Evolutionary conservation across 2,888 invertebrate species (phyloP).

Genomic region (Aphidoletes aphidimyza): DNA sequence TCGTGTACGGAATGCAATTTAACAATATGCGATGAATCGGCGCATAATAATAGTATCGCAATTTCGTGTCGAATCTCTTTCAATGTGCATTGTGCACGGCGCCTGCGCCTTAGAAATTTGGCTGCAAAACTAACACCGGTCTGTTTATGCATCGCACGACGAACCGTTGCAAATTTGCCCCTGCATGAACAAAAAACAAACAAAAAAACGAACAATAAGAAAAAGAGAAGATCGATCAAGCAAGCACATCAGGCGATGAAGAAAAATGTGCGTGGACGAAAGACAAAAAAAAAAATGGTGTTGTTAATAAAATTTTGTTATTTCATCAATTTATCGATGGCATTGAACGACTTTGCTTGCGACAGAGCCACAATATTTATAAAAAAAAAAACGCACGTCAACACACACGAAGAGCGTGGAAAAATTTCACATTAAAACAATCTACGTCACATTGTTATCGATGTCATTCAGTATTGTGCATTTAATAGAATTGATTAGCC

Average conservation of each 20-base stretch:
- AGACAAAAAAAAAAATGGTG: too few species aligned
- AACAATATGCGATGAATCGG: slow-evolving; percentile 85
- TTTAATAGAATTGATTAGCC: slow-evolving; percentile 17
- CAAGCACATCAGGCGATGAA: background rate
- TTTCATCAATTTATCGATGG: slow-evolving; percentile 51
- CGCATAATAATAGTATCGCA: slow-evolving; percentile 88
- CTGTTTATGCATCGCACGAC: slow-evolving; percentile 86
- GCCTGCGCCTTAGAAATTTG: slow-evolving; percentile 91
- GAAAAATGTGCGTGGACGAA: background rate
- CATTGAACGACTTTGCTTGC: slow-evolving; percentile 28
- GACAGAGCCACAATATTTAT: background rate
- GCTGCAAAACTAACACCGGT: slow-evolving; percentile 94
- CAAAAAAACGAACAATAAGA: background rate
- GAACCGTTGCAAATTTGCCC: slow-evolving; percentile 96
- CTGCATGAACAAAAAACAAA: slow-evolving; percentile 68
- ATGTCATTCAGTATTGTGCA: background rate
- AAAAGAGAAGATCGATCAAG: background rate
- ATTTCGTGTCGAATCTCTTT: slow-evolving; percentile 94
- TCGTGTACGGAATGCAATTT: slow-evolving; percentile 90
- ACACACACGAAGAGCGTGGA: background rate
- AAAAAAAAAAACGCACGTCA: background rate
- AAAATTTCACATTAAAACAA: slow-evolving; percentile 29
- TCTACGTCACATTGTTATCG: slow-evolving; percentile 3
- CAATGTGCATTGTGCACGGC: slow-evolving; percentile 85
- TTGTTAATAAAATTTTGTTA: background rate